A percentile compares a stretch with the other conserved stretches of the same genome.
phyloP scores from a whole-genome alignment of 2,888 invertebrate species.

The Pristionchus mayeri region DNA sequence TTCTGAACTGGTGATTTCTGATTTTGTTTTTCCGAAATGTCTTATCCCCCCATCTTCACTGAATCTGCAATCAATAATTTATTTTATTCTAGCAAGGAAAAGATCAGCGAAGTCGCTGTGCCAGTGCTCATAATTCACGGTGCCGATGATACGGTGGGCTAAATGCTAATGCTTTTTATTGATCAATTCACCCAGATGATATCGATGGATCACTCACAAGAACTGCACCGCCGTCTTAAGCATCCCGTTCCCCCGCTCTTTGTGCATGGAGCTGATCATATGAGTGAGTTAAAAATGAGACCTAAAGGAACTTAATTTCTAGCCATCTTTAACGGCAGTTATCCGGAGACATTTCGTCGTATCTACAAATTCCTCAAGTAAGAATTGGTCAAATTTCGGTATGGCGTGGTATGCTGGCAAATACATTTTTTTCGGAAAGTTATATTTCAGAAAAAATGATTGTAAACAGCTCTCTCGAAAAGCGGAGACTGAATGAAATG shows the following conservation, averaged over 20 bases:
- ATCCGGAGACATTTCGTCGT: conserved; percentile 14
- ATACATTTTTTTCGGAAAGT: too few relatives aligned
- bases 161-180: conserved; percentile 53
- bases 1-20: too few relatives aligned
- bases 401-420: too few relatives aligned
- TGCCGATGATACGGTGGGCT: conserved; percentile 54
- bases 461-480: too few relatives aligned
- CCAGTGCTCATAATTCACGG: conserved; percentile 70
- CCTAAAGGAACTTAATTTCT: not conserved
- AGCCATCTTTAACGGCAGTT: conserved; percentile 42
- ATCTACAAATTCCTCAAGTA: conserved; percentile 38
- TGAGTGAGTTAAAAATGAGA: conserved; percentile 20
- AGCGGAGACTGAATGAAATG: too few relatives aligned
- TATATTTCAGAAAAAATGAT: too few relatives aligned
- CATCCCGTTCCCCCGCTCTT: conserved; percentile 60
- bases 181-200: conserved; percentile 60
- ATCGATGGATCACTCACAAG: conserved; percentile 54
- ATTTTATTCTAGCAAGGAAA: conserved; percentile 53
- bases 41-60: too few relatives aligned
- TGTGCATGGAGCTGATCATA: conserved; percentile 65
- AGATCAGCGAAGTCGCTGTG: conserved; percentile 59
- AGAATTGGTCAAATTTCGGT: too few relatives aligned
- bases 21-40: too few relatives aligned
- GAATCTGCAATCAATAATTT: not conserved
- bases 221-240: conserved; percentile 51